Conservation (phyloP, 2,113 vertebrate genomes). For the Hippocampus abdominalis region DNA sequence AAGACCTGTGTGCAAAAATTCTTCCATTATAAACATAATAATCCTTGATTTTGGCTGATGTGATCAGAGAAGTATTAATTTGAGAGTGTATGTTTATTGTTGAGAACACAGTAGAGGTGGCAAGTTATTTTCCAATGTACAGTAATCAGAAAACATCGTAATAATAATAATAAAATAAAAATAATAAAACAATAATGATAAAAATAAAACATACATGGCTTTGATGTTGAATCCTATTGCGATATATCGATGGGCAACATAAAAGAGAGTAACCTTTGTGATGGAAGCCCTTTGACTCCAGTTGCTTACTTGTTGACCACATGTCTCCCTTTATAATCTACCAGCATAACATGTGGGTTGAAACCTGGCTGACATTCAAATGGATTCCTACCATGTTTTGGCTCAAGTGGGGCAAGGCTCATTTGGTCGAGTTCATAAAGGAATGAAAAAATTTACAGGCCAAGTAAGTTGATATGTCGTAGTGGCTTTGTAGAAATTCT, state of each 20-base stretch:
- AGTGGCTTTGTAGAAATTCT: rapidly evolving
- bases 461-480: slow-evolving; percentile 73
- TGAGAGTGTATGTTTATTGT: background rate
- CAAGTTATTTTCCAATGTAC: background rate
- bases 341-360: background rate
- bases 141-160: background rate
- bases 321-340: background rate
- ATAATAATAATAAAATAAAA: background rate
- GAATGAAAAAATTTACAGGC: slow-evolving; percentile 81
- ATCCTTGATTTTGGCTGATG: too few relatives aligned
- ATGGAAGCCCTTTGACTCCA: background rate
- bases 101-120: background rate
- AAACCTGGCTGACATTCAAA: slow-evolving; percentile 39
- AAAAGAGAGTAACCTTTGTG: slow-evolving; percentile 6
- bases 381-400: slow-evolving; percentile 87
- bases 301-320: background rate
- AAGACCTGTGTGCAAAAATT: too few relatives aligned
- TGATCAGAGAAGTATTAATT: background rate
- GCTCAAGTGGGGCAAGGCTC: slow-evolving; percentile 90
- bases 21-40: too few relatives aligned
- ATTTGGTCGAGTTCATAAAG: slow-evolving; percentile 91
- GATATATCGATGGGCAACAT: background rate
- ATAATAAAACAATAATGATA: background rate
- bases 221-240: background rate
- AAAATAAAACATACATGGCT: background rate